Base-by-base conservation (phyloP, 2,888 invertebrate species). In the Leptodirus hochenwartii region DNA sequence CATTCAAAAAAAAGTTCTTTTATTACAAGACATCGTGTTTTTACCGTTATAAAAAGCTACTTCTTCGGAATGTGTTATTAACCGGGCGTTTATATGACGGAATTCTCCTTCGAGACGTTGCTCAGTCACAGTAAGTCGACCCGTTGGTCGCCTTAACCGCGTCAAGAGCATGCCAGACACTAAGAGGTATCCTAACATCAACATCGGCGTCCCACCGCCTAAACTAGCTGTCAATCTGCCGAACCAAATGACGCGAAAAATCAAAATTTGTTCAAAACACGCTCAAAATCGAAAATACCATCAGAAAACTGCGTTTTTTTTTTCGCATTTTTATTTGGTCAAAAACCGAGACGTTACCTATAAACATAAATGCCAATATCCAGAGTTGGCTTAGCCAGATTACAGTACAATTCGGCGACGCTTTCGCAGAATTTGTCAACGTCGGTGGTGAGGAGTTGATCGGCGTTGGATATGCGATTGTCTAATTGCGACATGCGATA, bases 31-130 rank as follows among this genome's bases (percentile, higher is more conserved):
- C n/a, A n/a, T n/a, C n/a, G n/a, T n/a, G n/a, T n/a, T n/a, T n/a
- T n/a, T n/a, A 38, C 84, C 82, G 59, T 80, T 70, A 44, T 74
- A 78, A 52, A 78, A 78, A 1, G 77, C 76, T 23, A 91, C 70
- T 57, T 98, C 98, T 56, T 98, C 96, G 1, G 93, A 84, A 55
- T 96, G 93, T 0, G 93, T 91, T 35, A 98, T 96, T 16, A 98
- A 64, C 29, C 96, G 40, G 2, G 95, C 87, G 55, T 98, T 91
- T 17, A 95, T 90, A 49, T 88, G 95, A 50, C 96, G 69, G 58
- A 88, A 95, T 63, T 98, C 95, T 30, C 96, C 98, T 61, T 98
- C 98, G n/a, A 95, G 59, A 51, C 85, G 84, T 55, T 96, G 96
- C 53, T 98, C 96, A 36, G 72, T 72, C 1, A 91, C 85, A 0